Base-by-base conservation (phyloP, 2,113 vertebrate species). In the Rhabdomys dilectus region DNA sequence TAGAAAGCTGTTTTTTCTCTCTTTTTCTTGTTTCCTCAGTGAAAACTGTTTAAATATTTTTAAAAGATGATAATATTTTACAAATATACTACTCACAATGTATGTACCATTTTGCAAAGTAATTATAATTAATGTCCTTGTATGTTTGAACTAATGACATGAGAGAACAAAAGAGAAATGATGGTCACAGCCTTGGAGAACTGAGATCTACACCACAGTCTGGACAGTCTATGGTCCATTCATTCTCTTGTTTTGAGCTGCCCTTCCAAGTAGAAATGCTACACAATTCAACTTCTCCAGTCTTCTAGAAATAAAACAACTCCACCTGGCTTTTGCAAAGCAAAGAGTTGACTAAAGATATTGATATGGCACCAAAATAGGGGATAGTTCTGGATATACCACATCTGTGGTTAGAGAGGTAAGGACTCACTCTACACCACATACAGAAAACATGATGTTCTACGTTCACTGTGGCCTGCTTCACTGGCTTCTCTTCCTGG, bases 391-490 rank as follows among this genome's bases (percentile, higher is more conserved):
- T 58, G 29, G 36, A n/a, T 10, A 48, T 24, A 26, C 21, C 39
- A 13, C 21, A 53, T 9, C 19, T 66, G 31, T 58, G 17, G 58
- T 64, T 13, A 31, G 21, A 5, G 24, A 58, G 12, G 42, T 7
- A 5, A 48, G 53, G n/a, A 45, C 62, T 58, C 26, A 34, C 24
- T 62, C 34, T 5, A 81, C 10, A 31, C 34, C 62, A 22, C 0
- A 12, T 15, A 4, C 3, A 60, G 62, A 84, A 75, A 36, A 21
- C n/a, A 60, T 22, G 0, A 9, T 26, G 22, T 3, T 4, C 3
- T 9, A 9, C 22, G 9, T 34, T 29, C 34, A 60, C 48, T 0
- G 0, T 5, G 56, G 34, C n/a, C 10, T 9, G 77, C 34, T 11
- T 21, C 5, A 2, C 22, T 36, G 13, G 1, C 73, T 51, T 66